phyloP scores from a whole-genome alignment of 2,797 vertebrate genomes.

The Gouania willdenowi region DNA sequence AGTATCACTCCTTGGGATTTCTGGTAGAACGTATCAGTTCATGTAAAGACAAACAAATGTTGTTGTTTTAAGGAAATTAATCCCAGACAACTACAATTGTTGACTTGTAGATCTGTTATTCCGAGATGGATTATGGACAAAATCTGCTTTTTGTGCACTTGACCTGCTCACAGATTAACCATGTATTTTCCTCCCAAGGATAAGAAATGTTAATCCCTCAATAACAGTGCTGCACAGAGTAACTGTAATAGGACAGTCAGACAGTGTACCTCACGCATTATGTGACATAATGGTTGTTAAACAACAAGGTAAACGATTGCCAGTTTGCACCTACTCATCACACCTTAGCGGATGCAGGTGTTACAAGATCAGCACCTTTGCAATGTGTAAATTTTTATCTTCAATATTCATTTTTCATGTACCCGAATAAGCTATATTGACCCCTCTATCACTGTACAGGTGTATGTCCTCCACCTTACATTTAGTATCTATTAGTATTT shows the following conservation, averaged over 20 bases:
- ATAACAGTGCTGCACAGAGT: slow-evolving; percentile 21
- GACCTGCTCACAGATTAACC: slow-evolving; percentile 55
- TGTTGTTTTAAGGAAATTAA: too few species aligned
- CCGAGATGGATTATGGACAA: slow-evolving; percentile 59
- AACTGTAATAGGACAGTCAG: slow-evolving; percentile 6
- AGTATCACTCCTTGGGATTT: slow-evolving; percentile 6
- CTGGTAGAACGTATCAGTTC: neutral
- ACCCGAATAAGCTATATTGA: too few species aligned
- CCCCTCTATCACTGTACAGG: too few species aligned
- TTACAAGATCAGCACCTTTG: too few species aligned
- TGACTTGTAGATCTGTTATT: slow-evolving; percentile 52
- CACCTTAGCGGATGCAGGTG: too few species aligned
- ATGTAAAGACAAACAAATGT: slow-evolving; percentile 14
- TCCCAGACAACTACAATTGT: slow-evolving; percentile 39
- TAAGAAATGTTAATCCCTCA: slow-evolving; percentile 48
- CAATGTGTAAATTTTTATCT: too few species aligned
- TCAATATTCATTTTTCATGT: too few species aligned
- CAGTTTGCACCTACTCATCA: too few species aligned
- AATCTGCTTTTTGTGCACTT: slow-evolving; percentile 52
- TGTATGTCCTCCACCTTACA: too few species aligned
- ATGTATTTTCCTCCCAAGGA: slow-evolving; percentile 50
- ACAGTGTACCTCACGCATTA: neutral
- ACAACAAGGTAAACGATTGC: too few species aligned
- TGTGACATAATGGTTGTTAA: too few species aligned
- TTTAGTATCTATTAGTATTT: too few species aligned